phyloP scores from a whole-genome alignment of 2,888 invertebrate species.

The Rhaphigaster nebulosa region DNA sequence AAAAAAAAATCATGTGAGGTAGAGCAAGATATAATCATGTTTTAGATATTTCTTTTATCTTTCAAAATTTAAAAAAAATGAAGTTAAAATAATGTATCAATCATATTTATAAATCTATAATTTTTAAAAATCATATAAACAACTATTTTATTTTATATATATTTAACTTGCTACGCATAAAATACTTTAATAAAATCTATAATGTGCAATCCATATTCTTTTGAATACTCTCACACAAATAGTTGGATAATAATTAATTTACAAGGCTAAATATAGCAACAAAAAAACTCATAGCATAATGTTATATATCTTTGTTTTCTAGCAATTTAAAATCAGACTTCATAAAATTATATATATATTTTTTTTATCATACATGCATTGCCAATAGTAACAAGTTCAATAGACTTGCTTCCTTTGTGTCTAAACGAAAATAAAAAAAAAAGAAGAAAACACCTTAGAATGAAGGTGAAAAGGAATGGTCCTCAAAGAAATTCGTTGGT shows the following conservation, averaged over 20 bases:
- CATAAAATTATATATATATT: conserved; percentile 16
- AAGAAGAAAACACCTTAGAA: not conserved
- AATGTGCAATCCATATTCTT: conserved; percentile 8
- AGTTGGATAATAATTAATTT: not conserved
- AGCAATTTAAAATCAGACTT: conserved; percentile 25
- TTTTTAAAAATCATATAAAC: not conserved
- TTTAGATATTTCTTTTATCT: not conserved
- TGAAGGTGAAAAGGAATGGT: not conserved
- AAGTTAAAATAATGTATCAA: not conserved
- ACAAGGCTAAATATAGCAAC: conserved; percentile 9
- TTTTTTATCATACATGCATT: conserved; percentile 1
- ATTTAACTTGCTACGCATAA: not conserved
- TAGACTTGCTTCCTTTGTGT: not conserved
- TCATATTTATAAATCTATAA: not conserved
- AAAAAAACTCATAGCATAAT: not conserved
- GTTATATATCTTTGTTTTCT: conserved; percentile 25
- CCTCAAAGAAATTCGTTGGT: not conserved
- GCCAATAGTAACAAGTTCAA: conserved; percentile 20
- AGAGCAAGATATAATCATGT: not conserved
- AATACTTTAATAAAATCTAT: not conserved
- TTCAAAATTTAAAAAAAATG: not conserved
- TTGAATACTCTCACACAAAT: not conserved
- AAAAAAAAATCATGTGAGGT: not conserved
- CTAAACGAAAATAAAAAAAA: not conserved
- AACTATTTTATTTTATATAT: not conserved